Conservation (phyloP, 2,888 invertebrate genomes). For the Malachius bipustulatus region DNA sequence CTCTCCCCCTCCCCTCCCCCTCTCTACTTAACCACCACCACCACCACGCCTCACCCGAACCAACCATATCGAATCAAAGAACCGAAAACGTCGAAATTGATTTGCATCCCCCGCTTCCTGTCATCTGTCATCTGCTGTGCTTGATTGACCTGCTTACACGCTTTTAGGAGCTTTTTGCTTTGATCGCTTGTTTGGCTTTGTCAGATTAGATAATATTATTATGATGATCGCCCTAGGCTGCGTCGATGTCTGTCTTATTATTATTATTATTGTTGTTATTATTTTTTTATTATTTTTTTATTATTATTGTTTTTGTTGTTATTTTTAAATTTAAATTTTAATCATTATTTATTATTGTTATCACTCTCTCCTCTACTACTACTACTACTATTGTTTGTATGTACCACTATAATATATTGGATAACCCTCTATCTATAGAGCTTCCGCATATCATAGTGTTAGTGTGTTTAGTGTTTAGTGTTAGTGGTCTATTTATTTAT, state of each 20-base stretch:
- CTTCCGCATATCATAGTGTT: slow-evolving; percentile 35
- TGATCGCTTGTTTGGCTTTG: slow-evolving; percentile 24
- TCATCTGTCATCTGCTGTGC: too few species aligned
- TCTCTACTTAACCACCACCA: too few species aligned
- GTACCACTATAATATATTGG: slow-evolving; percentile 30
- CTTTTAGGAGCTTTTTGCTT: slow-evolving; percentile 28
- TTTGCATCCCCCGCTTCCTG: too few species aligned
- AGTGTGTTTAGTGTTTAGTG: too few species aligned
- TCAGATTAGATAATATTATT: slow-evolving; percentile 21
- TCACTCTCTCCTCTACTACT: background rate
- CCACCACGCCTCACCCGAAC: too few species aligned
- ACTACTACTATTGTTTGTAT: background rate
- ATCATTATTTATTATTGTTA: slow-evolving; percentile 18
- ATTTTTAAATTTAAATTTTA: slow-evolving; percentile 12
- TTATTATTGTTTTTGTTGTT: slow-evolving; percentile 13
- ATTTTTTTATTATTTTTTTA: slow-evolving; percentile 13
- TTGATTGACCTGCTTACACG: slow-evolving; percentile 21
- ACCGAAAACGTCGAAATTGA: too few species aligned
- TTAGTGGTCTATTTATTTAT: too few species aligned
- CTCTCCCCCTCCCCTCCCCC: too few species aligned
- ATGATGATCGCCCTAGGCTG: too few species aligned
- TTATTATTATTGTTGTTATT: too few species aligned
- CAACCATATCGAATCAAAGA: too few species aligned
- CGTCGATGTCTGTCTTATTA: too few species aligned
- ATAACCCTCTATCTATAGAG: slow-evolving; percentile 38